Conservation (phyloP, 2,888 invertebrate species). For the Eulithis testata region DNA sequence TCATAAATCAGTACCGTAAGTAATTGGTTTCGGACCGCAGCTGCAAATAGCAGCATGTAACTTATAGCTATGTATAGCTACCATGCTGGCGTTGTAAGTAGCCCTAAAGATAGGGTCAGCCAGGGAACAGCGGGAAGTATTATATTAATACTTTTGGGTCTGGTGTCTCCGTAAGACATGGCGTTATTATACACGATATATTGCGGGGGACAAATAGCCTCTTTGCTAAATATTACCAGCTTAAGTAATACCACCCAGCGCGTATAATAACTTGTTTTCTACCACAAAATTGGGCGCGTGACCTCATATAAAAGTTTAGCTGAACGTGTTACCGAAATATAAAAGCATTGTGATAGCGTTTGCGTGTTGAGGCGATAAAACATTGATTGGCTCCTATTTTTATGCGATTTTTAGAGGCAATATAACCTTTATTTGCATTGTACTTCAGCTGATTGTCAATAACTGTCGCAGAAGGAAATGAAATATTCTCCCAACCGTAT, state of each 20-base stretch:
- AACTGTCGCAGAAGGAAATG: slow-evolving; percentile 25
- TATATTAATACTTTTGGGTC: slow-evolving; percentile 48
- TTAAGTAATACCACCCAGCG: slow-evolving; percentile 16
- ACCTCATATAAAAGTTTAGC: slow-evolving; percentile 31
- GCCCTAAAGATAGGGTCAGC: slow-evolving; percentile 36
- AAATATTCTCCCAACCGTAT: slow-evolving; percentile 28
- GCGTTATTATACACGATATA: slow-evolving; percentile 46
- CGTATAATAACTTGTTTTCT: slow-evolving; percentile 24
- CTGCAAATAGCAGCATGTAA: slow-evolving; percentile 2
- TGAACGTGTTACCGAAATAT: slow-evolving; percentile 32
- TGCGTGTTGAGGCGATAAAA: slow-evolving; percentile 31
- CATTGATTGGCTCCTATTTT: slow-evolving; percentile 32
- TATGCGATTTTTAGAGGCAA: slow-evolving; percentile 28
- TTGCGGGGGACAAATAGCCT: slow-evolving; percentile 43
- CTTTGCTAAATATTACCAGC: slow-evolving; percentile 39
- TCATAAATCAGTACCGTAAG: slow-evolving; percentile 1
- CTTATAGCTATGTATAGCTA: neutral
- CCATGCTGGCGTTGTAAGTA: slow-evolving; percentile 34
- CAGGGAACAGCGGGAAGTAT: slow-evolving; percentile 40
- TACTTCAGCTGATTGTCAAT: slow-evolving; percentile 25
- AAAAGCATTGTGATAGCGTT: slow-evolving; percentile 31
- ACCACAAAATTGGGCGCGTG: slow-evolving; percentile 24
- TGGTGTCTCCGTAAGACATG: slow-evolving; percentile 38
- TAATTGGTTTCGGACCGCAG: neutral
- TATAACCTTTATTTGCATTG: slow-evolving; percentile 35